Evolutionary conservation across 2,888 invertebrate genomes (phyloP).

Genomic region (Halictus ligatus): DNA sequence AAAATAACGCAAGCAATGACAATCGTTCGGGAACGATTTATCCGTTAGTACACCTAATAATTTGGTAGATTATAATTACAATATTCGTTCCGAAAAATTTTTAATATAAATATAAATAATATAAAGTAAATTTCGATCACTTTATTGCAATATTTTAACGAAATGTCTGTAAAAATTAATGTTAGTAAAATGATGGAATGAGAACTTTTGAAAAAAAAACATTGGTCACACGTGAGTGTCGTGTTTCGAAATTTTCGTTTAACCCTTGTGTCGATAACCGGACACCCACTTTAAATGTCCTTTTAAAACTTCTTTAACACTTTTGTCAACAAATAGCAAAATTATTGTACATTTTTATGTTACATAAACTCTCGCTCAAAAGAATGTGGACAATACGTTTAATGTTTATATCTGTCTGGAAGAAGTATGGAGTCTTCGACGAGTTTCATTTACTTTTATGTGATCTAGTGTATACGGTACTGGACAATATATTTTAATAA

Average conservation of each 20-base stretch:
- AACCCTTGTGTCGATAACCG: background rate
- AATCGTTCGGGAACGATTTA: background rate
- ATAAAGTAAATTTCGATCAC: background rate
- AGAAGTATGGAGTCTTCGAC: no score
- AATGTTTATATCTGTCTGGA: background rate
- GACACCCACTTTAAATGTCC: background rate
- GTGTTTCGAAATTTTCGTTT: background rate
- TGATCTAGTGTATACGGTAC: background rate
- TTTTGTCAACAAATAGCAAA: background rate
- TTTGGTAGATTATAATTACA: background rate
- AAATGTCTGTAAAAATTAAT: background rate
- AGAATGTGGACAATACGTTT: background rate
- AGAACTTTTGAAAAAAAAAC: background rate
- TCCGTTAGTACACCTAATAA: background rate
- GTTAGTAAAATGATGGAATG: background rate
- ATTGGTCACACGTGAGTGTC: background rate
- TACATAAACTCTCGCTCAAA: background rate
- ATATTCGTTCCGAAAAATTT: background rate
- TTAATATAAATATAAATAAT: no score
- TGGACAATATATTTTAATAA: no score
- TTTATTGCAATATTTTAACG: background rate
- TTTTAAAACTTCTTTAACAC: background rate
- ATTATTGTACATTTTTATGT: background rate
- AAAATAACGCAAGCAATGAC: background rate
- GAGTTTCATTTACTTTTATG: background rate